Percentiles rank a stretch among this genome's conserved stretches.
Conservation (phyloP, 37 sponge, comb jelly and placozoan genomes). For the Chondrilla cf. caribensis region DNA sequence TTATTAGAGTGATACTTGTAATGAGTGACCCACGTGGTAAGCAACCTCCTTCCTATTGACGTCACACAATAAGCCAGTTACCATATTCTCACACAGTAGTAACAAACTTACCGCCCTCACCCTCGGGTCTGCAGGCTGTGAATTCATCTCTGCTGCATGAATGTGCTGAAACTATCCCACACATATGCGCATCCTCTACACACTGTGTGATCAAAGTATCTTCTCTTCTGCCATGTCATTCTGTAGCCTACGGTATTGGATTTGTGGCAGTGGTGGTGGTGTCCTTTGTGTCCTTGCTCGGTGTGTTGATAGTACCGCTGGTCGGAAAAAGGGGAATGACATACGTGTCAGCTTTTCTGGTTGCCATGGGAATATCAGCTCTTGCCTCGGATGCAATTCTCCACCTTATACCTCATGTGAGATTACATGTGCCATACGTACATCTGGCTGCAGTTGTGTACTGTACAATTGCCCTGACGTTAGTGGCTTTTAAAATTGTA, state of each 20-base stretch:
- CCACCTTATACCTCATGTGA: slow-evolving; percentile 73
- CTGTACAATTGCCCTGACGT: neutral
- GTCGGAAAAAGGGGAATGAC: slow-evolving; percentile 7
- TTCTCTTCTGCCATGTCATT: too few species aligned
- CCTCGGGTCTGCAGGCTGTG: too few species aligned
- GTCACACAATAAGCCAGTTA: too few species aligned
- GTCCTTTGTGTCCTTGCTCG: slow-evolving; percentile 45
- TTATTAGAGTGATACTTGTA: too few species aligned
- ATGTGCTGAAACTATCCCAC: too few species aligned
- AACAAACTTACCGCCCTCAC: too few species aligned
- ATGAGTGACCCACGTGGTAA: too few species aligned
- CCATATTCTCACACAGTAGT: too few species aligned
- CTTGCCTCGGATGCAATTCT: slow-evolving; percentile 72
- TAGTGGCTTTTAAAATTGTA: neutral
- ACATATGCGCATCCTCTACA: too few species aligned
- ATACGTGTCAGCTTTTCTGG: slow-evolving; percentile 45
- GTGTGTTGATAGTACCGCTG: slow-evolving; percentile 43
- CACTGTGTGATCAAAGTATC: too few species aligned
- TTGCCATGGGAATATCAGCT: slow-evolving; percentile 67
- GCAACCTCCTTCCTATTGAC: too few species aligned
- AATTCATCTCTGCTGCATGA: too few species aligned
- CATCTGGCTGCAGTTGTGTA: neutral
- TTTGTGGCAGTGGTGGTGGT: slow-evolving; percentile 56
- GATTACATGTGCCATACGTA: neutral
- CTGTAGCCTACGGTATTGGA: slow-evolving; percentile 70